Evolutionary conservation across 2,888 invertebrate genomes (phyloP), one percentile per base, ranked within the genome.

Genomic region (Eutolmus rufibarbis): DNA sequence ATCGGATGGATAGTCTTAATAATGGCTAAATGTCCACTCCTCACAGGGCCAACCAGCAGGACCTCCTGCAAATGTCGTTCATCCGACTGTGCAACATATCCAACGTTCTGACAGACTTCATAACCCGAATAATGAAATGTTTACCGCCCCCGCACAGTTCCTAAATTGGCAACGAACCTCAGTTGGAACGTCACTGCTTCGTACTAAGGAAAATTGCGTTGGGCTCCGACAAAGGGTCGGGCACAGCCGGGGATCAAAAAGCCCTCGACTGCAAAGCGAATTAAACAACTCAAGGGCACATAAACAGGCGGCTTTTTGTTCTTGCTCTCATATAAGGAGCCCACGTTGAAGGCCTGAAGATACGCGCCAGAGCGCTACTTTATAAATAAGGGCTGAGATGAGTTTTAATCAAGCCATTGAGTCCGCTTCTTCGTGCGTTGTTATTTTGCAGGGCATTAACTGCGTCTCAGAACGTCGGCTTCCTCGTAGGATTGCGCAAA

Each of bases 21-120:
- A 66, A 66, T 66, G 8, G 66, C 28, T 5, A 66, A 66, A 66
- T 66, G 66, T 66, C 23, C 66, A n/a, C 19, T 16, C 7, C 3
- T 8, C 5, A 4, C 7, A 19, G 19, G n/a, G 23, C 57, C 23
- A 23, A 23, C 16, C 57, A 57, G n/a, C 57, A 28, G 66, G 66
- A 66, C 28, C 66, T 66, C 28, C 28, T 66, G 66, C 28, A 4
- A 19, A 56, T 19, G 56, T 56, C 77, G 19, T 37, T 40, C 23
- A 3, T n/a, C 40, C 28, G 81, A 34, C 46, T 28, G 31, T 51
- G 46, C 23, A 81, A 78, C 78, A 78, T 81, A 14, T 56, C 81
- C 81, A 46, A 56, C 81, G 28, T 56, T 56, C 51, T 81, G 81
- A 81, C 81, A 81, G 81, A 81, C 28, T 81, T 81, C 81, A 81